Evolutionary conservation across 1,140 invertebrate genomes (phyloP).

Genomic region (Sesamia nonagrioides): DNA sequence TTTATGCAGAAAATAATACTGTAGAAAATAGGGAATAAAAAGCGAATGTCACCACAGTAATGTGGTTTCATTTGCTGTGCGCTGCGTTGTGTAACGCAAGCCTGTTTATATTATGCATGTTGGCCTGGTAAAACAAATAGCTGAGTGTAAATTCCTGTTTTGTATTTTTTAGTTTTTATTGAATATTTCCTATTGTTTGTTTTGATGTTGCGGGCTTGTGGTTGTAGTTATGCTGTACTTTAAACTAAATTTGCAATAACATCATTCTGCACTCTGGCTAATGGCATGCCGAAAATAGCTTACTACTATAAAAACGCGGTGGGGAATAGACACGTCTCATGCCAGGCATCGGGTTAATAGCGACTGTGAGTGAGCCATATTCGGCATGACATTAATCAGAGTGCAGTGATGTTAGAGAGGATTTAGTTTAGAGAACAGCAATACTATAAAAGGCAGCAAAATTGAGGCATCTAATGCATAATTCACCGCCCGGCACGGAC

Average conservation of each 20-base stretch:
- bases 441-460: too few relatives aligned
- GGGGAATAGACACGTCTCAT: too few relatives aligned
- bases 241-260: background rate
- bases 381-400: too few relatives aligned
- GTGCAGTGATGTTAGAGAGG: too few relatives aligned
- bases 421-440: too few relatives aligned
- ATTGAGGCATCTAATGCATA: too few relatives aligned
- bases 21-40: slow-evolving; percentile 42
- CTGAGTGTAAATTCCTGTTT: slow-evolving; percentile 14
- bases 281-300: too few relatives aligned
- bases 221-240: background rate
- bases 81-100: slow-evolving; percentile 26
- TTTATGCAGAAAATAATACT: slow-evolving; percentile 42
- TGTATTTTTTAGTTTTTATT: slow-evolving; percentile 13
- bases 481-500: too few relatives aligned
- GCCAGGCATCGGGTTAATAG: too few relatives aligned
- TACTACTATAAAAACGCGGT: too few relatives aligned
- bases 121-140: slow-evolving; percentile 28
- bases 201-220: background rate
- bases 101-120: slow-evolving; percentile 41
- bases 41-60: slow-evolving; percentile 45
- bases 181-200: slow-evolving; percentile 28
- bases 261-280: too few relatives aligned
- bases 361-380: too few relatives aligned
- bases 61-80: slow-evolving; percentile 45